Evolutionary conservation across 2,888 invertebrate species (phyloP), one percentile per base, ranked within the genome.

Genomic region (Nasonia oneida): DNA sequence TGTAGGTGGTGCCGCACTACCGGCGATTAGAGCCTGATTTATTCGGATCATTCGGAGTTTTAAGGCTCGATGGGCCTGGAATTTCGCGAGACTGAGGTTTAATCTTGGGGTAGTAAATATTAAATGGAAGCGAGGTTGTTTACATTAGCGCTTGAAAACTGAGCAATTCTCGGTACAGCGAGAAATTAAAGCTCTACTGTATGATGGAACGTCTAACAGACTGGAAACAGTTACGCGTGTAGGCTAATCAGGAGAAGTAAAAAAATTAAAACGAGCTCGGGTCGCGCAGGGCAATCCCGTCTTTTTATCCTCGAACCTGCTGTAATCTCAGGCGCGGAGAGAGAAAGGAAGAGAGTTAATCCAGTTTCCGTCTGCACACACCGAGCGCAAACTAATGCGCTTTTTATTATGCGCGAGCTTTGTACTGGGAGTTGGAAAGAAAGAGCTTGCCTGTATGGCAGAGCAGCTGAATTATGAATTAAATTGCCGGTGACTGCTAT

Each of bases 391-490:
- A 77, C 88, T 90, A 91, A 91, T 89, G 89, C 86, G 87, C 87
- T 89, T 89, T 91, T 91, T 90, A 90, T 90, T 91, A 89, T 87
- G 74, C 74, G 42, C 42, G 47, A 47, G 47, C 47, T 47, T 12
- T 47, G 10, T 47, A 47, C 47, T 10, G 47, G 29, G 23, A 42
- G 33, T 42, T 0, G 5, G 42, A 61, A 61, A 33, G 37, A 57
- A 29, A 53, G 33, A 23, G 23, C 14, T 14, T 37, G 75, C 47
- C 2, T 10, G 29, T 12, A 42, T 50, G 39, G 50, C 50, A 10
- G 61, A 67, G 86, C 88, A 87, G 87, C 83, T 37, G 88, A 90
- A 91, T 90, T 89, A 89, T 89, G 88, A 89, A 90, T 90, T 89
- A 88, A 88, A 89, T 89, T 90, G 85, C 80, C 57, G 75, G 23